phyloP scores from a whole-genome alignment of 2,113 vertebrate genomes.

The Trochalopteron elliotii region DNA sequence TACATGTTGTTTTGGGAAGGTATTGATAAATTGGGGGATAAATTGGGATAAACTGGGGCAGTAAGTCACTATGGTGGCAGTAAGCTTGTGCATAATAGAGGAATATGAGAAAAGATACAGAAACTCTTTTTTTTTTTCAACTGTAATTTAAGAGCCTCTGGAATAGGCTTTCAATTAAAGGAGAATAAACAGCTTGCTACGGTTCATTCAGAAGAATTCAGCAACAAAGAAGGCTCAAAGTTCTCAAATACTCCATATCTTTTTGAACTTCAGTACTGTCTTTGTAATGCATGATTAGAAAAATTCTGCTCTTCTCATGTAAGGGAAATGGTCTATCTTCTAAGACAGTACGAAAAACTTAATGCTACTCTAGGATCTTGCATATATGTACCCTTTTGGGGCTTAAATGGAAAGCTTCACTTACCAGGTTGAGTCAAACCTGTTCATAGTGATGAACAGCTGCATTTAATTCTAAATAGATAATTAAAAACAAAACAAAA shows the following conservation, averaged over 20 bases:
- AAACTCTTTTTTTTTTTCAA: not conserved
- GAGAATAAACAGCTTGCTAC: not conserved
- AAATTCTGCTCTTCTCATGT: not conserved
- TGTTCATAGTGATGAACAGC: not conserved
- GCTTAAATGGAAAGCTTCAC: not conserved
- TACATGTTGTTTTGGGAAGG: not conserved
- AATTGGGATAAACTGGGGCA: not conserved
- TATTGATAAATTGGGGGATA: not conserved
- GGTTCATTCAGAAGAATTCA: not conserved
- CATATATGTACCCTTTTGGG: not conserved
- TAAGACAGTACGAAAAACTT: not conserved
- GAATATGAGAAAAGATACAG: not conserved
- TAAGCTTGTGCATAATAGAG: not conserved
- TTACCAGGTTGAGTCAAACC: not conserved
- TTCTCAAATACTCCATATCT: not conserved
- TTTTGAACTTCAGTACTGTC: not conserved
- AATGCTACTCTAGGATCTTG: not conserved
- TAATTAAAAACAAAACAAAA: not conserved
- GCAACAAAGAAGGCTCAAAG: not conserved
- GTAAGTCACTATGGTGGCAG: not conserved
- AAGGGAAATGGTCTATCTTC: not conserved
- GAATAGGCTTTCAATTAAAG: not conserved
- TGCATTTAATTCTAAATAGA: not conserved
- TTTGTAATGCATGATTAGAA: not conserved
- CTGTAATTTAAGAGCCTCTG: not conserved